These are phyloP conservation scores for Hucho hucho DNA, from an alignment of 2,113 vertebrate species.

Conservation along the genomic window DNA sequence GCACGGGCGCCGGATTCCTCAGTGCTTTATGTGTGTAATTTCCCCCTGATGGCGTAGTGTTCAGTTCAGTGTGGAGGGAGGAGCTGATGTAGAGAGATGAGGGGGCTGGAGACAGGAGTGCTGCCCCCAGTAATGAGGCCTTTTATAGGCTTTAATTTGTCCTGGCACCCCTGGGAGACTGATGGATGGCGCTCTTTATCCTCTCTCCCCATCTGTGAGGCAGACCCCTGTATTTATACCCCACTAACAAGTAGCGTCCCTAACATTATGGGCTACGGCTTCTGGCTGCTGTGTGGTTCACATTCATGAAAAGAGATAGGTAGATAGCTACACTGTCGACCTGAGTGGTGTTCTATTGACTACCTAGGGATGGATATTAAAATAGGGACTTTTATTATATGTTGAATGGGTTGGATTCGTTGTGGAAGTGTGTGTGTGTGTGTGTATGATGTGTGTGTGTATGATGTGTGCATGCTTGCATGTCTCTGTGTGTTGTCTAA, in stretches of 20 bases:
- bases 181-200: conserved; percentile 67
- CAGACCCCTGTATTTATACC: conserved; percentile 73
- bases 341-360: background rate
- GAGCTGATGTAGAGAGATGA: conserved; percentile 60
- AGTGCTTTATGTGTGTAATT: conserved; percentile 64
- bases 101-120: conserved; percentile 67
- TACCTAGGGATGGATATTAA: background rate
- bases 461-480: background rate
- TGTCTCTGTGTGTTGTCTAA: conserved; percentile 19
- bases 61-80: conserved; percentile 38
- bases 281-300: conserved; percentile 24
- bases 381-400: background rate
- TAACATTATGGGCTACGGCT: conserved; percentile 43
- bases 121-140: conserved; percentile 69
- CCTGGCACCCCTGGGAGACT: conserved; percentile 62
- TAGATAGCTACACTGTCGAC: background rate
- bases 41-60: conserved; percentile 50
- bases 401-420: background rate
- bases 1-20: conserved; percentile 33
- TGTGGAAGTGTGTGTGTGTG: background rate
- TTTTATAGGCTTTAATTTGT: conserved; percentile 72
- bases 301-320: background rate
- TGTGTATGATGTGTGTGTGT: background rate
- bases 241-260: conserved; percentile 74
- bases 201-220: conserved; percentile 69